phyloP scores from a whole-genome alignment of 1,140 invertebrate species.

The Bradynema listronoti region DNA sequence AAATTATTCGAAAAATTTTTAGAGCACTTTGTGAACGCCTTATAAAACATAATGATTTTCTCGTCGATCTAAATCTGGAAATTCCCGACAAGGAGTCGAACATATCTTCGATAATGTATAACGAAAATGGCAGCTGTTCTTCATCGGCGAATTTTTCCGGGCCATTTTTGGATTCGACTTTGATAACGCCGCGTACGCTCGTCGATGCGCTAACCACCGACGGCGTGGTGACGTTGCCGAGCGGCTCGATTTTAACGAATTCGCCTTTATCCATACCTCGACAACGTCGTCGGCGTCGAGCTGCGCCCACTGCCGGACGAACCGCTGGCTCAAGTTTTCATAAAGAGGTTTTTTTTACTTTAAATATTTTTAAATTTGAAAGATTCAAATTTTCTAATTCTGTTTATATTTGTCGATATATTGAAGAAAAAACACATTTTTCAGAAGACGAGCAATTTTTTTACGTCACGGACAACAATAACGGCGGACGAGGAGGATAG shows the following conservation, averaged over 20 bases:
- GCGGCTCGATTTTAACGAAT: too few relatives aligned
- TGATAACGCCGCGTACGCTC: not conserved
- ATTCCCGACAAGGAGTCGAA: conserved; percentile 24
- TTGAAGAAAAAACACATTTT: not conserved
- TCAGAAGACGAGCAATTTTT: not conserved
- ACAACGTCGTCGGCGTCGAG: too few relatives aligned
- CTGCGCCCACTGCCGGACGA: too few relatives aligned
- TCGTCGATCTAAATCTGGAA: conserved; percentile 28
- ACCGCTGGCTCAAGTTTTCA: too few relatives aligned
- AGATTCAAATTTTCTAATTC: not conserved
- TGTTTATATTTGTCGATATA: not conserved
- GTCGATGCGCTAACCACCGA: not conserved
- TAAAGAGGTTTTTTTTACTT: conserved; percentile 1
- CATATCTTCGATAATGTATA: not conserved
- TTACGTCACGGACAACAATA: not conserved
- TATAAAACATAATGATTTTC: conserved; percentile 9
- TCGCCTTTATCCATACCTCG: too few relatives aligned
- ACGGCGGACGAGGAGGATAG: not conserved
- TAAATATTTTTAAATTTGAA: not conserved
- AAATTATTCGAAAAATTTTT: not conserved
- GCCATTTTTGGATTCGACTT: not conserved
- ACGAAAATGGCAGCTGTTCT: not conserved
- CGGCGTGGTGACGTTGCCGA: not conserved
- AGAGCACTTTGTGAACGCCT: conserved; percentile 19
- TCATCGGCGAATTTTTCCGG: not conserved